These are phyloP conservation scores for Tigriopus japonicus DNA, from an alignment of 1,140 invertebrate species.

Conservation along the genomic window DNA sequence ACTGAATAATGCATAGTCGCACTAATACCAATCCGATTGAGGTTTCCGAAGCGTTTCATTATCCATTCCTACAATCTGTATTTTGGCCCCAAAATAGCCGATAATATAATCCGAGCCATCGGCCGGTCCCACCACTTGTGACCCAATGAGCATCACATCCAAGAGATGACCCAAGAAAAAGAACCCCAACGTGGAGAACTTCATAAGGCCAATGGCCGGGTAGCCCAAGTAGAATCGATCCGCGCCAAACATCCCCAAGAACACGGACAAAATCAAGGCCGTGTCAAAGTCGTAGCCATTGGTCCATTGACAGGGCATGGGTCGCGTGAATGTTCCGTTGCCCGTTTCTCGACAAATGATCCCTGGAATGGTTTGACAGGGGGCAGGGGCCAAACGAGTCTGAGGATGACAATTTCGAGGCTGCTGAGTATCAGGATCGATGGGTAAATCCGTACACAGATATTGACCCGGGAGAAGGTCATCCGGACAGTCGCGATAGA, in stretches of 20 bases:
- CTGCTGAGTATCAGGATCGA: conserved; percentile 78
- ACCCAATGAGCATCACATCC: conserved; percentile 86
- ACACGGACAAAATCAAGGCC: conserved; percentile 75
- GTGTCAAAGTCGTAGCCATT: conserved; percentile 87
- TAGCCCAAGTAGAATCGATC: conserved; percentile 94
- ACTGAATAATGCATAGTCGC: not conserved
- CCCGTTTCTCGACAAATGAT: conserved; percentile 6
- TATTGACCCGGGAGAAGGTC: conserved; percentile 57
- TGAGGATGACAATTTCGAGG: conserved; percentile 47
- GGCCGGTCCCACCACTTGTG: conserved; percentile 72
- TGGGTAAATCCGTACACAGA: conserved; percentile 66
- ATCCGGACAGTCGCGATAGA: not conserved
- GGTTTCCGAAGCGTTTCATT: conserved; percentile 65
- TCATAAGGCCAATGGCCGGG: conserved; percentile 77
- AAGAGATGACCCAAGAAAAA: conserved; percentile 88
- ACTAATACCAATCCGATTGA: conserved; percentile 49
- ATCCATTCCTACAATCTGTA: conserved; percentile 57
- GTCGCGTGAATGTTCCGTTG: conserved; percentile 1
- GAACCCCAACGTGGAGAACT: conserved; percentile 86
- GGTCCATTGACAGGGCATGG: conserved; percentile 33
- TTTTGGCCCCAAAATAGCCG: conserved; percentile 73
- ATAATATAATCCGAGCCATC: conserved; percentile 93
- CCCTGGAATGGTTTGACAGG: not conserved
- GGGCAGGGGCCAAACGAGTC: conserved; percentile 31
- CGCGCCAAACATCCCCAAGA: conserved; percentile 75